Evolutionary conservation across 2,113 vertebrate genomes (phyloP), one percentile per base, ranked within the genome.

Genomic region (Aythya baeri): DNA sequence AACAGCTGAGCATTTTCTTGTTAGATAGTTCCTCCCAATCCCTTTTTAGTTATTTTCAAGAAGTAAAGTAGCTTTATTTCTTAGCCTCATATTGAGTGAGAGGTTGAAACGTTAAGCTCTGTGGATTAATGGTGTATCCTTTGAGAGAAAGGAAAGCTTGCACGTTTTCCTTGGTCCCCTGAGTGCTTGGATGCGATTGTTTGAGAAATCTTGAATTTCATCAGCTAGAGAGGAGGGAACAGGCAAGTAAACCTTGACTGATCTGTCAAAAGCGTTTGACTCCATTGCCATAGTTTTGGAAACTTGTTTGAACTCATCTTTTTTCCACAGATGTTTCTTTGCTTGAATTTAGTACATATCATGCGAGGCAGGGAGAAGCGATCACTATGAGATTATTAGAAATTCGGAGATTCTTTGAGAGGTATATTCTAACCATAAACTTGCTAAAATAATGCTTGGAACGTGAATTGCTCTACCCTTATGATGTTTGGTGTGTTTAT

Each of bases 91-190:
- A 89, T 80, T 94, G 95, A 96, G 96, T 94, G 89, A 95, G 85
- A 96, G 89, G 97, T 94, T 97, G 91, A 97, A 97, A 95, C 89
- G 93, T 97, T 97, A 97, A 97, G 94, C 94, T 91, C 67, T n/a
- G 54, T 94, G 94, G 96, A 97, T 97, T 97, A 97, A 72, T 1
- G 0, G 46, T 65, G 58, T 96, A 59, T 95, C 65, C 86, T 91
- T 66, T 90, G 83, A 95, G 94, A 93, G 83, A 86, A 90, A 81
- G 74, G 79, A 91, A 89, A 34, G 91, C 83, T 83, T 88, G 36
- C 2, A 13, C 41, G 2, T 86, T 96, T 94, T 94, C 82, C 57
- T 83, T 88, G 54, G 66, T 95, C 74, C 65, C 84, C 11, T 38
- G 54, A 89, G 75, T 31, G 62, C 59, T 93, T 93, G 50, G 67